A percentile compares a stretch with the other conserved stretches of the same genome.
These are phyloP conservation scores for Gallinago media DNA, from an alignment of 2,113 vertebrate species.

Conservation along the genomic window DNA sequence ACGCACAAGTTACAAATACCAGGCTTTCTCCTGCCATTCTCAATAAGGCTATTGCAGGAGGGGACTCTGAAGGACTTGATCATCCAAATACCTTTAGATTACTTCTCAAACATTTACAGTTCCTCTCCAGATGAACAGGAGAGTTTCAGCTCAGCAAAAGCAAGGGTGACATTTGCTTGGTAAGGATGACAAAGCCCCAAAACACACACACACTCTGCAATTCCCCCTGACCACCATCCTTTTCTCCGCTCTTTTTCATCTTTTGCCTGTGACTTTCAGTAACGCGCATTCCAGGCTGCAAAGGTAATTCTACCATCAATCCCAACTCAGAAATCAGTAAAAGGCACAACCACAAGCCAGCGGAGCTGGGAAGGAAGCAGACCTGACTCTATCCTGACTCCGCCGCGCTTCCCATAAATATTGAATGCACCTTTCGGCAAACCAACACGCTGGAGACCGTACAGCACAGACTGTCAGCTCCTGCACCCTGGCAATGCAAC, in stretches of 20 bases:
- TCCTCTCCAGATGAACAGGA: background rate
- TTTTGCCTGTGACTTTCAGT: background rate
- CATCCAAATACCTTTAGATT: background rate
- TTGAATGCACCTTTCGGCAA: conserved; percentile 39
- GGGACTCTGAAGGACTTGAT: background rate
- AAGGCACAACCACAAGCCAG: background rate
- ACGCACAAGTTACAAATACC: background rate
- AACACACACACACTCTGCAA: background rate
- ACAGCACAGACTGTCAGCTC: conserved; percentile 11
- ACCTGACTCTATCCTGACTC: background rate
- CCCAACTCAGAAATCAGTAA: background rate
- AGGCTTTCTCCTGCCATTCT: background rate
- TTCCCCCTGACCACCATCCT: background rate
- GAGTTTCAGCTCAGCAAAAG: background rate
- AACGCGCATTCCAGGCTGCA: background rate
- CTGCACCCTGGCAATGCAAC: background rate
- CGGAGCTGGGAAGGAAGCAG: background rate
- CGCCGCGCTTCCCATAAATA: conserved; percentile 49
- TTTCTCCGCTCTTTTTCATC: background rate
- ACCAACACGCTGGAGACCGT: background rate
- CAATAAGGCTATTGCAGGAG: background rate
- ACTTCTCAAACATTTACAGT: background rate
- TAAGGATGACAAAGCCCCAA: background rate
- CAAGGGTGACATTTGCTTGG: background rate
- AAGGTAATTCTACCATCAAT: background rate